Conservation (phyloP, 1,140 invertebrate species). For the Drosophila tropicalis region DNA sequence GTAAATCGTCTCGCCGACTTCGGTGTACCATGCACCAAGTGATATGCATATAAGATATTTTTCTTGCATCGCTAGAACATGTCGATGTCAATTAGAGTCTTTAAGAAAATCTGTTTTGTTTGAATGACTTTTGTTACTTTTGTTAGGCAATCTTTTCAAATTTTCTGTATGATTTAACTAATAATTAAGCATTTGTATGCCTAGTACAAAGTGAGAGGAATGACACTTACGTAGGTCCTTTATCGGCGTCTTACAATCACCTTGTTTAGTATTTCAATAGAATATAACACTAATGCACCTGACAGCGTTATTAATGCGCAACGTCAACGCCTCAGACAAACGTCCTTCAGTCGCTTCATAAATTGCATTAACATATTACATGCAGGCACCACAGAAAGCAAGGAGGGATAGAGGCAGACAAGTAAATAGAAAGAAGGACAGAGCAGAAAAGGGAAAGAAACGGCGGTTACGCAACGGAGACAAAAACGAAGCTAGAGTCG, state of each 20-base stretch:
- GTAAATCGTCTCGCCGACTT: no score
- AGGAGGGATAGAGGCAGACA: not conserved
- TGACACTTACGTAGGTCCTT: slow-evolving; percentile 31
- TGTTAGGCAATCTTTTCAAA: not conserved
- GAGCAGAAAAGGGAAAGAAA: not conserved
- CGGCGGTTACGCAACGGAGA: not conserved
- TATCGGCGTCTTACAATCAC: slow-evolving; percentile 44
- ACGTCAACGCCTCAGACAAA: slow-evolving; percentile 36
- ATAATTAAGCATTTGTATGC: not conserved
- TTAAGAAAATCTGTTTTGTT: no score
- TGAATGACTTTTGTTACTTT: not conserved
- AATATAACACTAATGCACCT: slow-evolving; percentile 62
- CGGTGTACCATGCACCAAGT: no score
- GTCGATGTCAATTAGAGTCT: no score
- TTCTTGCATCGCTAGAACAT: no score
- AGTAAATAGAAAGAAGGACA: not conserved
- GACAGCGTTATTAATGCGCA: slow-evolving; percentile 66
- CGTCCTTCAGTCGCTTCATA: slow-evolving; percentile 36
- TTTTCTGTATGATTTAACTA: not conserved
- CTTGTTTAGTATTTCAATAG: slow-evolving; percentile 61
- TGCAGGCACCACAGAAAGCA: slow-evolving; percentile 15
- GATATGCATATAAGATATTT: no score
- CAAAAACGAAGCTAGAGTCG: slow-evolving; percentile 4
- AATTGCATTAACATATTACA: slow-evolving; percentile 73
- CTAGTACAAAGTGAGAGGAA: not conserved